phyloP scores from a whole-genome alignment of 2,888 invertebrate species.

The Lasioglossum vierecki region DNA sequence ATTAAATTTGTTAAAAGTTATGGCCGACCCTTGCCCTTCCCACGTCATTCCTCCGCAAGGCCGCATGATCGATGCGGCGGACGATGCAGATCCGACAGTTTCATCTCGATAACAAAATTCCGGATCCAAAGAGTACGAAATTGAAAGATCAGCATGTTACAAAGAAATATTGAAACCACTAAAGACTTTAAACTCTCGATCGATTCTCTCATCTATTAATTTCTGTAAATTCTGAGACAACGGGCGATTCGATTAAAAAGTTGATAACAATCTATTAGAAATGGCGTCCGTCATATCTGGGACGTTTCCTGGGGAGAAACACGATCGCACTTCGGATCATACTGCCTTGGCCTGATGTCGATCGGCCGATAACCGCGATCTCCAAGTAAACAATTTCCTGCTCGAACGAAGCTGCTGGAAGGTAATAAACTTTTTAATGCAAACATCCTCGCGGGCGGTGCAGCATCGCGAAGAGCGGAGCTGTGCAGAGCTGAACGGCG shows the following conservation, averaged over 20 bases:
- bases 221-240: neutral
- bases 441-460: constrained; percentile 33
- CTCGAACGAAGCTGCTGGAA: constrained; percentile 3
- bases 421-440: constrained; percentile 40
- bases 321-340: neutral
- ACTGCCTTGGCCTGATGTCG: neutral
- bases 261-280: neutral
- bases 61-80: constrained; percentile 40
- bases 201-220: neutral
- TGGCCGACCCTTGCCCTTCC: constrained; percentile 33
- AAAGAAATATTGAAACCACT: neutral
- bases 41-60: constrained; percentile 10
- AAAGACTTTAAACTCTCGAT: neutral
- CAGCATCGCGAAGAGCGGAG: neutral
- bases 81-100: constrained; percentile 24
- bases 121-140: neutral
- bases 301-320: neutral
- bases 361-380: constrained; percentile 13
- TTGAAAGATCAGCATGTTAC: neutral
- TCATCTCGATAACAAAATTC: constrained; percentile 15
- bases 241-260: neutral
- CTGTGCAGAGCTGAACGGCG: no score
- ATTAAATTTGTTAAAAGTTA: constrained; percentile 69
- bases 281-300: neutral
- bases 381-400: constrained; percentile 5